Percentiles rank a stretch among this genome's conserved stretches.
Conservation (phyloP, 2,113 vertebrate species). For the Oncorhynchus gorbuscha region DNA sequence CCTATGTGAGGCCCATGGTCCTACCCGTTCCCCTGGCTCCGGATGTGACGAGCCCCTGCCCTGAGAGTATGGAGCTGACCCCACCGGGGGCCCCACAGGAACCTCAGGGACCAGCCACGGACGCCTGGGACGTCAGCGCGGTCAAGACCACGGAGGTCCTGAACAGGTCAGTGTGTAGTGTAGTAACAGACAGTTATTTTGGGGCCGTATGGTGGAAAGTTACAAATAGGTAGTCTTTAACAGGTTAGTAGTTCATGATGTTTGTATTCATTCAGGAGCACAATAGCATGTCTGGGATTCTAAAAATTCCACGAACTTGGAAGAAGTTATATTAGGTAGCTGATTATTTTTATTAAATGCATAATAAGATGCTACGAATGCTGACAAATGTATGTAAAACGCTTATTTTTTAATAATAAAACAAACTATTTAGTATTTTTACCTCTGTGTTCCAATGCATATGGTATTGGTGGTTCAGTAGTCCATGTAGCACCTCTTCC, state of each 20-base stretch:
- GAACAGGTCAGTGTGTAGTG: conserved; percentile 60
- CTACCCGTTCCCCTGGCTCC: conserved; percentile 41
- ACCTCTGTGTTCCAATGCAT: neutral
- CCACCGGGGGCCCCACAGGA: neutral
- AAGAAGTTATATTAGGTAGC: neutral
- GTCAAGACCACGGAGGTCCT: conserved; percentile 44
- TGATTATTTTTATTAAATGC: neutral
- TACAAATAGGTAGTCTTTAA: neutral
- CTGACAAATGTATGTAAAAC: neutral
- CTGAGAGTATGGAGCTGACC: conserved; percentile 51
- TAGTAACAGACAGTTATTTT: neutral
- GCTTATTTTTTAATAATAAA: neutral
- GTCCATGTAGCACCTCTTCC: neutral
- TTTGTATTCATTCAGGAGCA: neutral
- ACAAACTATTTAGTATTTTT: neutral
- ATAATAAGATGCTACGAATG: neutral
- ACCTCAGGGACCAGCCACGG: neutral
- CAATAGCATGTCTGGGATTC: neutral
- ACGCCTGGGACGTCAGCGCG: conserved; percentile 22
- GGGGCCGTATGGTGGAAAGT: neutral
- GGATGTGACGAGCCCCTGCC: conserved; percentile 33
- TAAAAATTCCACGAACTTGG: neutral
- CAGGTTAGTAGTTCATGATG: neutral
- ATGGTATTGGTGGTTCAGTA: neutral
- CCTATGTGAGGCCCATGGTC: conserved; percentile 31